These are phyloP conservation scores for Lepidocolaptes lacrymiger DNA, from an alignment of 2,797 vertebrate genomes.

Conservation along the genomic window DNA sequence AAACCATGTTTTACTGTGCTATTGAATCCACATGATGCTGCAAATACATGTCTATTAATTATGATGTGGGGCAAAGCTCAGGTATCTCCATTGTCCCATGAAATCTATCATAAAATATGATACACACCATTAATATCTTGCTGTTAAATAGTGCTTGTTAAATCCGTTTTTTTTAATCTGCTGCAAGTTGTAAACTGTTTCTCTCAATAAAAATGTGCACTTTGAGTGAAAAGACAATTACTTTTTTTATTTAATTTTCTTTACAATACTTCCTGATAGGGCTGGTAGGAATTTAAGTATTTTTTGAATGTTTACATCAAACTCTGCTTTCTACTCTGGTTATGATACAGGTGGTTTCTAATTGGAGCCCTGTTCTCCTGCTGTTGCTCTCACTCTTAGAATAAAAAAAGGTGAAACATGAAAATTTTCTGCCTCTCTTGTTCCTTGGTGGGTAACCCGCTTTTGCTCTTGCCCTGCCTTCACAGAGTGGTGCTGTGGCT, in stretches of 20 bases:
- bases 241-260: not conserved
- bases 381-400: not conserved
- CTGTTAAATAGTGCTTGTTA: not conserved
- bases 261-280: not conserved
- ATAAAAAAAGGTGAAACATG: not conserved
- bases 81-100: not conserved
- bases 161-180: not conserved
- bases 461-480: not conserved
- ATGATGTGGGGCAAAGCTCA: not conserved
- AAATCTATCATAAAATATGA: not conserved
- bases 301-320: not conserved
- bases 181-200: not conserved
- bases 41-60: not conserved
- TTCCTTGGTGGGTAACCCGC: not conserved
- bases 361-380: not conserved
- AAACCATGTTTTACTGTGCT: not conserved
- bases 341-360: not conserved
- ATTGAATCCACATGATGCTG: not conserved
- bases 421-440: not conserved
- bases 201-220: not conserved
- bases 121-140: fast-evolving
- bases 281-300: not conserved
- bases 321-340: not conserved
- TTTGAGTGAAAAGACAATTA: not conserved
- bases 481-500: not conserved